A percentile compares a stretch with the other conserved stretches of the same genome.
phyloP scores from a whole-genome alignment of 2,797 vertebrate species.

The Carcharodon carcharias region DNA sequence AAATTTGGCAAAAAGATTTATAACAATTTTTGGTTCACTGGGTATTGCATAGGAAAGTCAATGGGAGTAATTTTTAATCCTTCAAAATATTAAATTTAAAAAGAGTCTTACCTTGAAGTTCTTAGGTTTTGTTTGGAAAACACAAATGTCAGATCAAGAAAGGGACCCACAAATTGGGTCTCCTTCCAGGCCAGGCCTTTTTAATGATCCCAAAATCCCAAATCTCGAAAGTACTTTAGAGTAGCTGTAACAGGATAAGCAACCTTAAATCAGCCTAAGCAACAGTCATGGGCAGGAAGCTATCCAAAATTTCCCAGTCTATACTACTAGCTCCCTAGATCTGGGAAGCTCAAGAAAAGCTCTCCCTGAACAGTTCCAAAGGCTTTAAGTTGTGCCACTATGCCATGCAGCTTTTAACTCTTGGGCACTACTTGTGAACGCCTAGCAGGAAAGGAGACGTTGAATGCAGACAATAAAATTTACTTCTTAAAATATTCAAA shows the following conservation, averaged over 20 bases:
- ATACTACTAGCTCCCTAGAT: background rate
- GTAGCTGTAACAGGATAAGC: background rate
- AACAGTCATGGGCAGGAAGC: background rate
- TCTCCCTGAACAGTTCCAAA: background rate
- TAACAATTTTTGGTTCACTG: too few species aligned
- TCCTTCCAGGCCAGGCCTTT: background rate
- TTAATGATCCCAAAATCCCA: background rate
- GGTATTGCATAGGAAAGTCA: too few species aligned
- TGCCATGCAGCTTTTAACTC: background rate
- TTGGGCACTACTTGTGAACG: background rate
- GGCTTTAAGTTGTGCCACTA: background rate
- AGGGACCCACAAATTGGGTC: too few species aligned
- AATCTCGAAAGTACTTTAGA: background rate
- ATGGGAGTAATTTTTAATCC: too few species aligned
- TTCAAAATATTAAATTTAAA: too few species aligned
- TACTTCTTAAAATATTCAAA: background rate
- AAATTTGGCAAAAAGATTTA: too few species aligned
- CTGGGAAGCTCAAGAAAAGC: background rate
- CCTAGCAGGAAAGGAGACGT: background rate
- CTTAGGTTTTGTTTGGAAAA: background rate
- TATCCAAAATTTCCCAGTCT: background rate
- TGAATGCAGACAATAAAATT: background rate
- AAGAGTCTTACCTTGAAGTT: background rate
- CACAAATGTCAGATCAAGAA: background rate
- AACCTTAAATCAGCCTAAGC: background rate